Conservation (phyloP, 2,797 vertebrate genomes). For the Leptoclinus maculatus region DNA sequence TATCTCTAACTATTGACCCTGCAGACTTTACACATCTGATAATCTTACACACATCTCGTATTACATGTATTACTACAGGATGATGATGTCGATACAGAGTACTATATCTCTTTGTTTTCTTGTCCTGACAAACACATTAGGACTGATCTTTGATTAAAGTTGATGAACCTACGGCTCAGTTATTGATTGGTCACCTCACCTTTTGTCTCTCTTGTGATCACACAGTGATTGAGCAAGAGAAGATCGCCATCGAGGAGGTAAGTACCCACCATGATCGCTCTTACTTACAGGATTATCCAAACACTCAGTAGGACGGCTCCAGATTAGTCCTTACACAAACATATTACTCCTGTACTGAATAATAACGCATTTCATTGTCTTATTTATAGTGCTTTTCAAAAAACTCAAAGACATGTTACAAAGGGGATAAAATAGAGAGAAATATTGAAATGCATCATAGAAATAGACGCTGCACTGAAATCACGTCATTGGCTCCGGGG, state of each 20-base stretch:
- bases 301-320: not conserved
- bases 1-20: too few relatives aligned
- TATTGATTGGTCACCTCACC: not conserved
- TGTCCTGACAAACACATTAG: too few relatives aligned
- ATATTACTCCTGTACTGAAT: not conserved
- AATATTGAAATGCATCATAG: too few relatives aligned
- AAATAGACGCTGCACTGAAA: not conserved
- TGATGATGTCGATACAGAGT: too few relatives aligned
- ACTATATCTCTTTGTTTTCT: not conserved
- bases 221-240: slow-evolving; percentile 3
- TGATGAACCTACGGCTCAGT: not conserved
- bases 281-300: not conserved
- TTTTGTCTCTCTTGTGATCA: slow-evolving; percentile 3
- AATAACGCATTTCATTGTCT: too few relatives aligned
- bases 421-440: too few relatives aligned
- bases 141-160: not conserved
- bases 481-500: not conserved
- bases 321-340: not conserved
- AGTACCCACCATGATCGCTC: slow-evolving; percentile 1
- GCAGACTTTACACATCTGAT: too few relatives aligned
- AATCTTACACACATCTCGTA: too few relatives aligned
- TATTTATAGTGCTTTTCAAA: too few relatives aligned
- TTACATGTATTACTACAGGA: too few relatives aligned
- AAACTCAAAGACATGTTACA: too few relatives aligned
- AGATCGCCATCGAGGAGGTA: slow-evolving; percentile 1